phyloP scores from a whole-genome alignment of 2,797 vertebrate species.

The Danio aesculapii region DNA sequence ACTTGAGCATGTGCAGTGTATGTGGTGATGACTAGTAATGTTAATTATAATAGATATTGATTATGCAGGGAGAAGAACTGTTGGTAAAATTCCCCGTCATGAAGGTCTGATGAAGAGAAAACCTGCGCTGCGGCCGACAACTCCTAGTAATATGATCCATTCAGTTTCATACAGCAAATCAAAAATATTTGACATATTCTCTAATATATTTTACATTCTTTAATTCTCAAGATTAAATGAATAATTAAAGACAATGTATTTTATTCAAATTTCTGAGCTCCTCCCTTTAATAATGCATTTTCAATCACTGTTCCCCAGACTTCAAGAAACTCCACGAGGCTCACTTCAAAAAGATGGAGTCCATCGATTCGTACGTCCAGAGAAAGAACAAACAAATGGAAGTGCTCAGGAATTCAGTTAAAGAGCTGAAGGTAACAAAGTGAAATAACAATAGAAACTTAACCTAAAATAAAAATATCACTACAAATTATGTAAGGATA shows the following conservation, averaged over 20 bases:
- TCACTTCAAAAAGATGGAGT: conserved; percentile 94
- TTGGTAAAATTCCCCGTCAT: conserved; percentile 77
- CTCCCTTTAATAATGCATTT: not conserved
- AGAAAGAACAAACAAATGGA: conserved; percentile 85
- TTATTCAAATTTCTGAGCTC: not conserved
- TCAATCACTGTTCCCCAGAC: conserved; percentile 73
- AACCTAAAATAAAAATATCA: no score
- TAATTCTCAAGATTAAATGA: conserved; percentile 1
- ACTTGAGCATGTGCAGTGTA: not conserved
- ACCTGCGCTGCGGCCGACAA: conserved; percentile 72
- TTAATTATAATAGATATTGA: not conserved
- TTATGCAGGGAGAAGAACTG: conserved; percentile 43
- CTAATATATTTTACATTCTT: not conserved
- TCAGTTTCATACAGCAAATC: not conserved
- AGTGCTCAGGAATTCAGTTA: conserved; percentile 72
- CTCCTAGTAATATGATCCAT: conserved; percentile 82
- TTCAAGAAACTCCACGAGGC: conserved; percentile 95
- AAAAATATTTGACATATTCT: no score
- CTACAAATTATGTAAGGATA: no score
- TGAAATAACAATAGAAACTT: no score
- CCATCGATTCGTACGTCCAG: conserved; percentile 90
- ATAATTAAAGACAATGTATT: not conserved
- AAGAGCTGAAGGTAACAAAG: conserved; percentile 83
- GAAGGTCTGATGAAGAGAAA: conserved; percentile 72
- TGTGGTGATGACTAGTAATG: not conserved